These are phyloP conservation scores for Asbolus verrucosus DNA, from an alignment of 1,140 invertebrate genomes.

Conservation along the genomic window DNA sequence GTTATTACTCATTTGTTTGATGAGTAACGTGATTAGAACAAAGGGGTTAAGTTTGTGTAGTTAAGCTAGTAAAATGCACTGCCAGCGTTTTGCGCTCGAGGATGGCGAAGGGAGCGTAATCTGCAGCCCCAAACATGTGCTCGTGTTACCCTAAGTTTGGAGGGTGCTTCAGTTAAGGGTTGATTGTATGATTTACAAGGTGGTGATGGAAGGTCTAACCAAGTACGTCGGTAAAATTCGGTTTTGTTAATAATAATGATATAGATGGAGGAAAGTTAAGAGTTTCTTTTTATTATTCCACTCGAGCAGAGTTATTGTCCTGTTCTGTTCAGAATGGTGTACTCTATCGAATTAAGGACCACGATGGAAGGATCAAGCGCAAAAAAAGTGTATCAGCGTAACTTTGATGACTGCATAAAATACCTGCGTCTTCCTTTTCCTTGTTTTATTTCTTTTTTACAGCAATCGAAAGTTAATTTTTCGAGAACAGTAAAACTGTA, in stretches of 20 bases:
- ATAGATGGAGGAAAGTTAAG: background rate
- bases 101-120: too few species aligned
- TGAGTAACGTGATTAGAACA: too few species aligned
- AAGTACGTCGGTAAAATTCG: background rate
- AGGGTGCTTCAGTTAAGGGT: background rate
- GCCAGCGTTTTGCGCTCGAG: too few species aligned
- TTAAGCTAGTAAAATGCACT: too few species aligned
- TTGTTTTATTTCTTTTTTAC: conserved; percentile 4
- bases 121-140: background rate
- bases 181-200: background rate
- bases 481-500: background rate
- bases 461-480: background rate
- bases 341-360: background rate
- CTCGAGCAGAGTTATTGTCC: background rate
- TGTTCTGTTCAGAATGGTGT: background rate
- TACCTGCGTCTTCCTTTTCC: background rate
- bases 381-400: background rate
- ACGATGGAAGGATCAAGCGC: too few species aligned
- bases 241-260: too few species aligned
- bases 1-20: too few species aligned
- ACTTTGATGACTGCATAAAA: background rate
- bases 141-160: background rate
- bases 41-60: too few species aligned
- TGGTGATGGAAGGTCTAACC: background rate
- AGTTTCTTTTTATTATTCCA: background rate